Evolutionary conservation across 2,888 invertebrate species (phyloP), one percentile per base, ranked within the genome.

Genomic region (Pammene aurita): DNA sequence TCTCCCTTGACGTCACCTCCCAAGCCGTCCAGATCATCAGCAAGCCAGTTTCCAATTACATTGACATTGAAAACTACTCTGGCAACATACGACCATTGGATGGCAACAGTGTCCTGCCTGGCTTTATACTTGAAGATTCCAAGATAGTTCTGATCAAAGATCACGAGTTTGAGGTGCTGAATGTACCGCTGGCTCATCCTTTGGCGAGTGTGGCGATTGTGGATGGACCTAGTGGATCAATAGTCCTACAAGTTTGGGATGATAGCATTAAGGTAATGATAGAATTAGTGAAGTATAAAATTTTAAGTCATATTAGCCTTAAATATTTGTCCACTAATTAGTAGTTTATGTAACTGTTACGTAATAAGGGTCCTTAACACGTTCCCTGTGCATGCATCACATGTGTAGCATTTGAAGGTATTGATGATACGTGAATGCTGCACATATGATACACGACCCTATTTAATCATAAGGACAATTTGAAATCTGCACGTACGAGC

Each of bases 1-100:
- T 95, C 42, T 93, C 95, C 10, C 79, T 96, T 26, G 94, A 96
- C 79, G 86, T 96, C 10, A 90, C 93, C 1, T 91, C 94, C 0
- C 84, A 93, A 54, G 89, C 91, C 0, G 84, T 93, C 0, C 89
- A 93, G 71, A 84, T 92, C 55, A 88, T 93, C 73, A 86, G 89
- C 74, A 91, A 92, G 76, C 88, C 91, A 9, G 78, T 95, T 44
- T 80, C 86, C 0, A 83, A 86, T 56, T 86, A 79, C 46, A 72
- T 87, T 0, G 74, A 78, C 13, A 57, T 72, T 0, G 72, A 78
- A 16, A 74, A 80, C 4, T 71, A 76, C 16, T 83, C 84, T 18
- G 82, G 79, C 0, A 77, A 72, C 16, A 66, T 93, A 2, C 75
- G 84, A 11, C 75, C 85, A 5, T 72, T 92, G 9, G 88, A 88